Conservation (phyloP, 2,888 invertebrate species). For the Germaria angustata region DNA sequence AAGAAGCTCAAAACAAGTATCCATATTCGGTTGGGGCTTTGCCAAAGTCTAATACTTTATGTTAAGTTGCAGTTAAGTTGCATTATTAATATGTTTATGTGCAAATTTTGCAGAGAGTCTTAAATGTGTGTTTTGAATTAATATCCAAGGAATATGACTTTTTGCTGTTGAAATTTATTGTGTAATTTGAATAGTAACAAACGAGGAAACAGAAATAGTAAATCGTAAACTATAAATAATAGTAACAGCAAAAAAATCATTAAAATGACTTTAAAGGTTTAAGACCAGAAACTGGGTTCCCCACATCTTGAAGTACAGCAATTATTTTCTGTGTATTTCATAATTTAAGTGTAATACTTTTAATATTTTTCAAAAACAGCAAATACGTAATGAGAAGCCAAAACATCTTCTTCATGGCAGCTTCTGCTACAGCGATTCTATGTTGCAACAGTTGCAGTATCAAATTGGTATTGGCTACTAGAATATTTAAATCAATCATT, state of each 20-base stretch:
- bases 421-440: no score
- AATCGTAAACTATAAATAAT: no score
- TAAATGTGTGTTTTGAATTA: not conserved
- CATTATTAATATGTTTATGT: not conserved
- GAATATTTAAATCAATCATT: no score
- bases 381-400: no score
- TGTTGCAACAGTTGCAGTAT: no score
- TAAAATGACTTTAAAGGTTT: not conserved
- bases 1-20: slow-evolving; percentile 12
- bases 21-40: slow-evolving; percentile 1
- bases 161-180: not conserved
- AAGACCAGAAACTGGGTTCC: no score
- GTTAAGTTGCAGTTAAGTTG: slow-evolving; percentile 15
- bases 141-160: not conserved
- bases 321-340: no score
- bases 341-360: no score
- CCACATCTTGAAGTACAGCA: no score
- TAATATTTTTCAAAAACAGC: no score
- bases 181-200: not conserved
- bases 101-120: slow-evolving; percentile 18
- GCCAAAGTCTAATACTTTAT: slow-evolving; percentile 39
- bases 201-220: not conserved
- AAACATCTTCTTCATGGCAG: no score
- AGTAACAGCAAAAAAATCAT: not conserved
- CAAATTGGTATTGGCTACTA: no score